Evolutionary conservation across 2,888 invertebrate genomes (phyloP), one percentile per base, ranked within the genome.

Genomic region (Trissonchulus sp.): DNA sequence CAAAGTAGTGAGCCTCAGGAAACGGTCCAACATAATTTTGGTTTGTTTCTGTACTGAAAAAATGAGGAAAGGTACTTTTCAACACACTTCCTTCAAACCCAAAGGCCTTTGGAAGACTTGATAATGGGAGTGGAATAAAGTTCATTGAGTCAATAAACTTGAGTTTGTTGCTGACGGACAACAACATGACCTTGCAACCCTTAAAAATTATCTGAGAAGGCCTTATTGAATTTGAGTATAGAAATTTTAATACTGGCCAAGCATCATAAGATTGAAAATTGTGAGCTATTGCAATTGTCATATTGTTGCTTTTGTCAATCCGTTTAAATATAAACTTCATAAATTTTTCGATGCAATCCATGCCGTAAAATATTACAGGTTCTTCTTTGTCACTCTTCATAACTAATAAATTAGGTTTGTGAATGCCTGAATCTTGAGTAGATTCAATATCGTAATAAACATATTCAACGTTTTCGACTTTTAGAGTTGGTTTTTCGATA

Each of bases 281-380:
- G 62, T 78, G 78, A 0, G 78, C 78, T 2, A 78, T 36, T 28
- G 33, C 69, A 8, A 31, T 69, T n/a, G n/a, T n/a, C n/a, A n/a
- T n/a, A n/a, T n/a, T n/a, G n/a, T n/a, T n/a, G n/a, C n/a, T n/a
- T n/a, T n/a, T n/a, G n/a, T n/a, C n/a, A n/a, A n/a, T n/a, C n/a
- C 60, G 60, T 60, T n/a, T n/a, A 60, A 60, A 18, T 60, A 60
- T 18, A 60, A 18, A 60, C 18, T 18, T 60, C 60, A 60, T 60
- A n/a, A 60, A 60, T n/a, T 60, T 18, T 18, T 18, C 60, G n/a
- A 60, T n/a, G n/a, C 60, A 60, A 60, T 60, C n/a, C 60, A 18
- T n/a, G n/a, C 60, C 60, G n/a, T n/a, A n/a, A 60, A 18, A n/a
- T 18, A 60, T n/a, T 18, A 60, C n/a, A 18, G 18, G 18, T 18